phyloP scores from a whole-genome alignment of 2,888 invertebrate genomes.

The Nymphalis c-album region DNA sequence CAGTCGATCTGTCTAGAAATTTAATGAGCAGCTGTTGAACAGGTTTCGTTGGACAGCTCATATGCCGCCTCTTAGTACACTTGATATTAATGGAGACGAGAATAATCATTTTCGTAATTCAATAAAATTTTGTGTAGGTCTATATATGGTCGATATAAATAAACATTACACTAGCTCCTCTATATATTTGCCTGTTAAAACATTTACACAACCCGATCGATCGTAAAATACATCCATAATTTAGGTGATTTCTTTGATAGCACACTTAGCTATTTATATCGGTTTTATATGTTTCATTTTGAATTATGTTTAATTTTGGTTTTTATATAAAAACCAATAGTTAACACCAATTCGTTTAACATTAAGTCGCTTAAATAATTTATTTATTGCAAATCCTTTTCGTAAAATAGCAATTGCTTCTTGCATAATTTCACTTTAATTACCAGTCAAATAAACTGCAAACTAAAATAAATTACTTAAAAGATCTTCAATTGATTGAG shows the following conservation, averaged over 20 bases:
- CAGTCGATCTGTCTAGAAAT: neutral
- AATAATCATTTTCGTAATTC: neutral
- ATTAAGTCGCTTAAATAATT: no score
- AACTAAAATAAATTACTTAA: no score
- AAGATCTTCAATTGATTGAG: no score
- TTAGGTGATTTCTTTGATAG: neutral
- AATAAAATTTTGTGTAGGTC: neutral
- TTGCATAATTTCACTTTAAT: no score
- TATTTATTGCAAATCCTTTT: no score
- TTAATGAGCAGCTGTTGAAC: conserved; percentile 1
- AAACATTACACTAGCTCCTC: neutral
- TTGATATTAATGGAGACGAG: neutral
- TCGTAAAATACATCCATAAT: neutral
- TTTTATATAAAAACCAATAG: no score
- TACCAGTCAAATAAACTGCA: no score
- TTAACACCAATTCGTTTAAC: no score
- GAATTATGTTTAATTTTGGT: no score
- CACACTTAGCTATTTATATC: neutral
- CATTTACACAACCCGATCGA: neutral
- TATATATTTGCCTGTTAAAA: neutral
- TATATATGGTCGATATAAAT: neutral
- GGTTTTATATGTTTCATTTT: no score
- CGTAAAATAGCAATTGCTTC: no score
- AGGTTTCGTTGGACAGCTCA: conserved; percentile 5
- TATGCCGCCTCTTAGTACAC: neutral